Base-by-base conservation (phyloP, 1,140 invertebrate species). In the Arion vulgaris region DNA sequence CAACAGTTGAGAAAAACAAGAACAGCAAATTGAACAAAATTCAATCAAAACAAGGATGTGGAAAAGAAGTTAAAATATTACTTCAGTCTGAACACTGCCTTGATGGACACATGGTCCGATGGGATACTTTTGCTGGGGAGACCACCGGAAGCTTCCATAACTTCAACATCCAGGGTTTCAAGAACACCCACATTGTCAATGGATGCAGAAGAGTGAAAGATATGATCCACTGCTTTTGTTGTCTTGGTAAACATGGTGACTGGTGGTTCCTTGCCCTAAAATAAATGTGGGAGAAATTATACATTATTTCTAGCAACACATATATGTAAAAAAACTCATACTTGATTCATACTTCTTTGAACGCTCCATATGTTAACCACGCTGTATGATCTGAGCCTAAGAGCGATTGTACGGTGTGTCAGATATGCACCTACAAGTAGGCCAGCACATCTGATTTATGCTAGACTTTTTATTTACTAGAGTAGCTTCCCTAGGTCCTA, bases 41-140 rank as follows among this genome's bases (percentile, higher is more conserved):
- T 57, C 23, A 9, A 57, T 15, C 53, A 9, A 57, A 57, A 57
- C 53, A 57, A 57, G 53, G 53, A 57, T 15, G 53, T 15, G 23
- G 53, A 57, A 19, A 57, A 15, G 5, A 57, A 7, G 41, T 45
- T 15, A 45, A n/a, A 45, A 45, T 57, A 23, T 73, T 66, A 83
- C 73, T 77, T 77, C 36, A 69, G 62, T 36, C 53, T 69, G 51
- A 83, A 85, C 34, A 80, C 81, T 45, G 86, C 83, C 75, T 88
- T 89, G 41, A 89, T 66, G 36, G 88, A 88, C 38, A 89, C 71
- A 75, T 89, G 88, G 82, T 89, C 88, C 32, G 88, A 89, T 80
- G 88, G 87, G 79, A 89, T 87, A 73, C 84, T 83, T 34, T 53
- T 45, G 68, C 80, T 75, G 32, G 88, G 88, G 32, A 89, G 85